Percentiles rank a stretch among this genome's conserved stretches.
Evolutionary conservation across 2,888 invertebrate genomes (phyloP).

Genomic region (Melieria picta): DNA sequence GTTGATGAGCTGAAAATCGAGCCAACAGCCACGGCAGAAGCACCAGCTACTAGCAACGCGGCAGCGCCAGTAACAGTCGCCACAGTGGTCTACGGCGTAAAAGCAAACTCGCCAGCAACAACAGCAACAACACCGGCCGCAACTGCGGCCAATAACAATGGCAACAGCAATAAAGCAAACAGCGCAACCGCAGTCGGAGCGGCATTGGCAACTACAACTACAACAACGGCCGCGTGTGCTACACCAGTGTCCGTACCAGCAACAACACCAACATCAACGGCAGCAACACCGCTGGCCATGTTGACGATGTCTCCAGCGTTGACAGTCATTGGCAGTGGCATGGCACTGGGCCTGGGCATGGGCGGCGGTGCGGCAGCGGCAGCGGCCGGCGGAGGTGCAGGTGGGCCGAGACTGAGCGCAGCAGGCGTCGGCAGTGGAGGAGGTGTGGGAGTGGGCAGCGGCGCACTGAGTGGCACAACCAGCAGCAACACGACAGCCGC

Average conservation of each 20-base stretch:
- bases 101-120: constrained; percentile 49
- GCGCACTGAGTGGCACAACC: too few relatives aligned
- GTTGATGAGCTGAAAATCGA: constrained; percentile 29
- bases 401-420: background rate
- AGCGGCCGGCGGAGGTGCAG: constrained; percentile 16
- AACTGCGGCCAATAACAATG: constrained; percentile 47
- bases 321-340: constrained; percentile 27
- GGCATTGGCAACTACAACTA: constrained; percentile 29
- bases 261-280: constrained; percentile 35
- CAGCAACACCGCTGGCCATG: constrained; percentile 20
- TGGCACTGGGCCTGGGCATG: constrained; percentile 17
- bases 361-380: constrained; percentile 15
- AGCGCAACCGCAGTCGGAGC: constrained; percentile 4
- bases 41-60: constrained; percentile 1
- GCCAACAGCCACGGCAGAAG: constrained; percentile 13
- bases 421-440: constrained; percentile 11
- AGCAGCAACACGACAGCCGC: constrained; percentile 8
- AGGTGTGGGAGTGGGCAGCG: too few relatives aligned
- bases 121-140: constrained; percentile 46
- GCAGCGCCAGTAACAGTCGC: constrained; percentile 29
- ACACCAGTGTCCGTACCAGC: background rate
- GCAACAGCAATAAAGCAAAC: constrained; percentile 17
- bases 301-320: constrained; percentile 28
- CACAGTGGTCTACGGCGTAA: constrained; percentile 25
- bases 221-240: constrained; percentile 23